Base-by-base conservation (phyloP, 1,140 invertebrate species). In the Macrotrachela quadricornifera region DNA sequence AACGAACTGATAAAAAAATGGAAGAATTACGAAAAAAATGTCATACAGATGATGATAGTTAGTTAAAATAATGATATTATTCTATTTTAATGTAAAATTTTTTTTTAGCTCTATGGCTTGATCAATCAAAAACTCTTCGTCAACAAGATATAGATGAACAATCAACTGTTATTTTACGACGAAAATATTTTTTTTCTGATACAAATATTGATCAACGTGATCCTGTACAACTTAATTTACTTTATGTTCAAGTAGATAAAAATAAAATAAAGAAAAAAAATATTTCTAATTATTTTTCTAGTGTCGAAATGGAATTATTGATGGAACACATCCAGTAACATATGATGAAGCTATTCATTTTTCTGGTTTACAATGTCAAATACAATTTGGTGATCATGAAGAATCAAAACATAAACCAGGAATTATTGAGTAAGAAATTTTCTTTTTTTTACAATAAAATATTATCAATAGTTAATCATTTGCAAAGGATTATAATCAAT, bases 121-220 rank as follows among this genome's bases (percentile, higher is more conserved):
- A 97, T 73, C 86, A 90, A 47, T 79, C 83, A 16, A 94, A 92
- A 72, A 97, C 94, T 0, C 71, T 99, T 14, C 73, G 90, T 49
- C 90, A 97, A 70, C 92, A 97, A 72, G 90, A 87, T 45, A 85
- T 99, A 45, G 83, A 87, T 60, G 84, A 88, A 64, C 75, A 77
- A 13, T 86, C 94, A 67, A 87, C 85, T 12, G 78, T 97, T 9
- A 71, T 97, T 12, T 74, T 99, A 38, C 75, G 86, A 47, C 73
- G 94, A 52, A 92, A 94, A 67, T 94, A 88, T 69, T 99, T 97
- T 77, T 99, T 90, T 72, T 95, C 88, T 0, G 94, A 99, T 73
- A 85, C 92, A 62, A 97, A 97, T 72, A 91, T 99, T 59, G 92
- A 97, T 72, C 90, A 86, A 12, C 73, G 90, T 50, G 94, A 99